Base-by-base conservation (phyloP, 2,113 vertebrate genomes). In the Solenodon paradoxus region DNA sequence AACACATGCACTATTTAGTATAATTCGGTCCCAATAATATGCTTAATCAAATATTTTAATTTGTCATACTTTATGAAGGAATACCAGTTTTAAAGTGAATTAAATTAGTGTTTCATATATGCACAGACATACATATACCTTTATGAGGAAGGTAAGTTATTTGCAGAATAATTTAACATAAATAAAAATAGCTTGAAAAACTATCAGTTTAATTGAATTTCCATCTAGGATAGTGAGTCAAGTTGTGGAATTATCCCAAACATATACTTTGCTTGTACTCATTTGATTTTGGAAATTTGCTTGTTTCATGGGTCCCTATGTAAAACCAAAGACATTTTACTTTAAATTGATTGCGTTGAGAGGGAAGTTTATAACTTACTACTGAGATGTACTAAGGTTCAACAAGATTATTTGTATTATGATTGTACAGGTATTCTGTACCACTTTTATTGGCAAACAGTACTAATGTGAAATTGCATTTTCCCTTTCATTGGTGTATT, bases 201-300 rank as follows among this genome's bases (percentile, higher is more conserved):
- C 38, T 87, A 82, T 59, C 77, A 63, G 40, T 93, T 95, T 96
- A 92, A 97, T 96, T 91, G 87, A 71, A 90, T 96, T 93, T 96
- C 45, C 45, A 88, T 90, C 47, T 79, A 75, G 45, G 19, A 88
- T 42, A 85, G 45, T 86, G 57, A 95, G 75, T 92, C 9, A 79
- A 89, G 92, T 77, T 51, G 66, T n/a, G 8, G 57, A 86, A 80
- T 49, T 80, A 93, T 93, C 93, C 95, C 77, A 93, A 91, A 90
- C 24, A 72, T 82, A 49, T 22, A 40, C 69, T 96, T 95, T 93
- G n/a, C 28, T 88, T 72, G 28, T 51, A 74, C 8, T 90, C 57
- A 90, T 66, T 61, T 84, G 26, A 77, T 80, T n/a, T 91, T 63
- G 24, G 40, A 90, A 75, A 91, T 59, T 51, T 94, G 19, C 5